A percentile compares a stretch with the other conserved stretches of the same genome.
Conservation (phyloP, 2,888 invertebrate genomes). For the Cremastinae sp. region DNA sequence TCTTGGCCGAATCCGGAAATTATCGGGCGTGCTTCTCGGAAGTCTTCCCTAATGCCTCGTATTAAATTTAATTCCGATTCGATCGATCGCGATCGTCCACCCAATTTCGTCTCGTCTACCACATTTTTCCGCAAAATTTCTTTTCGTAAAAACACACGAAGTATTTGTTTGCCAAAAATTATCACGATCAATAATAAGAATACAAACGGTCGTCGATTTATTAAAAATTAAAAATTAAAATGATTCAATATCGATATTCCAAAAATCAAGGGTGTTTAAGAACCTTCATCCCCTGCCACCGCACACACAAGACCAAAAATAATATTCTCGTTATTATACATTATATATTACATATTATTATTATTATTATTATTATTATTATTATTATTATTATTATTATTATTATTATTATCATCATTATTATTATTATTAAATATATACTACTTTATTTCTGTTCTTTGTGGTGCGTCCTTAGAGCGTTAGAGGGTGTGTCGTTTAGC, state of each 20-base stretch:
- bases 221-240: not conserved
- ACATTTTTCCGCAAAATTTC: conserved; percentile 20
- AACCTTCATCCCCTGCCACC: conserved; percentile 39
- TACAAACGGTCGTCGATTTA: not conserved
- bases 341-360: conserved; percentile 42
- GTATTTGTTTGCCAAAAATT: no score
- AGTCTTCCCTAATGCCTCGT: conserved; percentile 54
- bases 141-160: no score
- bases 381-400: conserved; percentile 33
- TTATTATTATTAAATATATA: conserved; percentile 50
- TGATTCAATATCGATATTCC: not conserved
- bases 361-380: conserved; percentile 50
- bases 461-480: conserved; percentile 69
- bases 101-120: conserved; percentile 27
- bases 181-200: no score
- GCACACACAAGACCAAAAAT: conserved; percentile 50
- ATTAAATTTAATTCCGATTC: conserved; percentile 53
- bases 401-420: conserved; percentile 33
- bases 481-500: conserved; percentile 70
- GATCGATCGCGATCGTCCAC: conserved; percentile 49
- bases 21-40: conserved; percentile 58
- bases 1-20: conserved; percentile 7
- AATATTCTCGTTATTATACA: conserved; percentile 46
- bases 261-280: conserved; percentile 1
- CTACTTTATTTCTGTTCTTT: conserved; percentile 62